These are phyloP conservation scores for Tetragonisca angustula DNA, from an alignment of 2,888 invertebrate genomes.

Conservation along the genomic window DNA sequence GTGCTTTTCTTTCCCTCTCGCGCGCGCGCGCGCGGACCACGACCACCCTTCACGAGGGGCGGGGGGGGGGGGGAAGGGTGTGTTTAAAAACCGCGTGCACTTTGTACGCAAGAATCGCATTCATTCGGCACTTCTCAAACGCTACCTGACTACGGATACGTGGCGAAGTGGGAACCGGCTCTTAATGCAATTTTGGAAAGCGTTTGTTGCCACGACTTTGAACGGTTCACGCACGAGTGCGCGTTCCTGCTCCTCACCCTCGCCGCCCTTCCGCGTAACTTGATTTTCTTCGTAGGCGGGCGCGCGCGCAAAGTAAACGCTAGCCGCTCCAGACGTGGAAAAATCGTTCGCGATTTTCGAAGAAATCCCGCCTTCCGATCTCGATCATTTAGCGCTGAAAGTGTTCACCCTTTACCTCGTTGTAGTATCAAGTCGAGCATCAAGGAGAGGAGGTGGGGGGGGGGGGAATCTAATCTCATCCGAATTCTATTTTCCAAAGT, in stretches of 20 bases:
- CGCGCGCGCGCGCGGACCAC: background rate
- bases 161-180: slow-evolving; percentile 52
- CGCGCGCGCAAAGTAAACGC: slow-evolving; percentile 28
- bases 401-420: too few relatives aligned
- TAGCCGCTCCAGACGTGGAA: background rate
- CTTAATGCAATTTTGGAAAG: slow-evolving; percentile 58
- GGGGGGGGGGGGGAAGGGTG: too few relatives aligned
- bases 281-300: slow-evolving; percentile 36
- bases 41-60: slow-evolving; percentile 49
- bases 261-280: slow-evolving; percentile 3
- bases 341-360: background rate
- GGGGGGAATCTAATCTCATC: too few relatives aligned
- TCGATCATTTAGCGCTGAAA: background rate
- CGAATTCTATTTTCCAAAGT: too few relatives aligned
- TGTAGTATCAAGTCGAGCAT: too few relatives aligned
- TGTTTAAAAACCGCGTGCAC: slow-evolving; percentile 61
- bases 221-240: slow-evolving; percentile 49
- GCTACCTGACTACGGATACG: slow-evolving; percentile 56
- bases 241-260: slow-evolving; percentile 2
- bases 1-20: background rate
- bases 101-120: slow-evolving; percentile 61
- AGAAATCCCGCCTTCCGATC: background rate
- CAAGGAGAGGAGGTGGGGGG: too few relatives aligned
- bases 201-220: slow-evolving; percentile 55
- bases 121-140: slow-evolving; percentile 57